Percentiles rank a stretch among this genome's conserved stretches.
Evolutionary conservation across 2,888 invertebrate species (phyloP).

Genomic region (Netelia fuscicornis): DNA sequence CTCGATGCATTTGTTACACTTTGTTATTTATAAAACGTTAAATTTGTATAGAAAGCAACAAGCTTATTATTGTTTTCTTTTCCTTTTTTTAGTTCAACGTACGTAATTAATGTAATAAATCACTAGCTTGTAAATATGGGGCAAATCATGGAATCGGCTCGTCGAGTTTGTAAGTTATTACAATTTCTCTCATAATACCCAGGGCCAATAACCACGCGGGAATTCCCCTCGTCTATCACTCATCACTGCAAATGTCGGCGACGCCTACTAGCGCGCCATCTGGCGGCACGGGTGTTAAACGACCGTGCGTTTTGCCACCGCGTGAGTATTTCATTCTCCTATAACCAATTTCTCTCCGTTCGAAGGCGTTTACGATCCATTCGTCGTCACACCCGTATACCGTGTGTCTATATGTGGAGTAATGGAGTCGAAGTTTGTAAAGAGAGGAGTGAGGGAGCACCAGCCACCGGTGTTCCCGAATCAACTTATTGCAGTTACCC

Average conservation of each 20-base stretch:
- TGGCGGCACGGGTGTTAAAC: constrained; percentile 35
- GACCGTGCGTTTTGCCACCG: constrained; percentile 46
- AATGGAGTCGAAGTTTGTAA: constrained; percentile 43
- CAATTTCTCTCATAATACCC: constrained; percentile 47
- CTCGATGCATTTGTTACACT: neutral
- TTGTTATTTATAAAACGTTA: neutral
- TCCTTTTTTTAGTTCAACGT: neutral
- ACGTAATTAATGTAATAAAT: neutral
- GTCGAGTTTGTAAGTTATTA: constrained; percentile 38
- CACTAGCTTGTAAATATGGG: constrained; percentile 52
- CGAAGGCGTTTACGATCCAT: constrained; percentile 62
- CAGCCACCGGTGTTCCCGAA: constrained; percentile 29
- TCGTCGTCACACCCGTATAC: constrained; percentile 49
- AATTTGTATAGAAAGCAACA: neutral
- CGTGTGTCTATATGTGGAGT: constrained; percentile 7
- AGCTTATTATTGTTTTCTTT: no score
- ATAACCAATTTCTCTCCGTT: constrained; percentile 50
- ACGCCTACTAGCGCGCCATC: constrained; percentile 15
- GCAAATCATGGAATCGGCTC: constrained; percentile 61
- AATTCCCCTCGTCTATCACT: constrained; percentile 42
- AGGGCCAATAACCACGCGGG: constrained; percentile 14
- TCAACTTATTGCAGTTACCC: constrained; percentile 52
- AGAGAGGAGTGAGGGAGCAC: neutral
- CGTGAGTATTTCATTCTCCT: constrained; percentile 62
- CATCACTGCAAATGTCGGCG: constrained; percentile 15